Percentiles rank a stretch among this genome's conserved stretches.
phyloP scores from a whole-genome alignment of 2,113 vertebrate genomes.

The Beaufortia kweichowensis region DNA sequence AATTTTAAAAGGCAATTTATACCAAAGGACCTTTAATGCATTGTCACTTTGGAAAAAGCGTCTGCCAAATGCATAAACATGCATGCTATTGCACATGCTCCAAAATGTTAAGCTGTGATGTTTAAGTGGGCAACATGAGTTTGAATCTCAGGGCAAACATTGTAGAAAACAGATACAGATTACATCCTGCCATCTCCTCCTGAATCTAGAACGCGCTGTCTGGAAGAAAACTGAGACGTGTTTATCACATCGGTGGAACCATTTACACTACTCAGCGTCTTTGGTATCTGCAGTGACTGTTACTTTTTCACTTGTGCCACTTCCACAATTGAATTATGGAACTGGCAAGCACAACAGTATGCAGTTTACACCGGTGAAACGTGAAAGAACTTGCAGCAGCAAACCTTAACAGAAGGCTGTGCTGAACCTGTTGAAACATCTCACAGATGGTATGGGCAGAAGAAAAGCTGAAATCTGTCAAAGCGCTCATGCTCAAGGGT shows the following conservation, averaged over 20 bases:
- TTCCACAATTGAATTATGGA: conserved; percentile 27
- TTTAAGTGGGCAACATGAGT: neutral
- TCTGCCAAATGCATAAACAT: no score
- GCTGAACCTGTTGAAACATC: conserved; percentile 58
- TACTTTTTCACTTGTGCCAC: conserved; percentile 27
- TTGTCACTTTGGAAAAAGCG: no score
- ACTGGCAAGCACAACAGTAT: conserved; percentile 54
- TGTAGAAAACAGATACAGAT: neutral
- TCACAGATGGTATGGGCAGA: conserved; percentile 57
- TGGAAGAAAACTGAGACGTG: conserved; percentile 33
- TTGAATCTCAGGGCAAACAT: no score
- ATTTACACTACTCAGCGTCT: conserved; percentile 41
- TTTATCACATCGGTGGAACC: conserved; percentile 48
- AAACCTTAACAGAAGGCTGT: conserved; percentile 17
- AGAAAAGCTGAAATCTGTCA: conserved; percentile 35
- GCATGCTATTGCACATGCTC: no score
- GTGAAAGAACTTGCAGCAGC: conserved; percentile 60
- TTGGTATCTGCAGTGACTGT: conserved; percentile 19
- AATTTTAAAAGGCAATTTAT: neutral
- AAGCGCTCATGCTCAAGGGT: conserved; percentile 14
- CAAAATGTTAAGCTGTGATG: neutral
- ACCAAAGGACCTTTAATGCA: no score
- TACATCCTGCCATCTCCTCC: conserved; percentile 17
- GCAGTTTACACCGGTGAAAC: conserved; percentile 61
- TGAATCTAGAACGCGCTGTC: conserved; percentile 16